phyloP scores from a whole-genome alignment of 1,140 invertebrate species.

The Argopecten irradians region DNA sequence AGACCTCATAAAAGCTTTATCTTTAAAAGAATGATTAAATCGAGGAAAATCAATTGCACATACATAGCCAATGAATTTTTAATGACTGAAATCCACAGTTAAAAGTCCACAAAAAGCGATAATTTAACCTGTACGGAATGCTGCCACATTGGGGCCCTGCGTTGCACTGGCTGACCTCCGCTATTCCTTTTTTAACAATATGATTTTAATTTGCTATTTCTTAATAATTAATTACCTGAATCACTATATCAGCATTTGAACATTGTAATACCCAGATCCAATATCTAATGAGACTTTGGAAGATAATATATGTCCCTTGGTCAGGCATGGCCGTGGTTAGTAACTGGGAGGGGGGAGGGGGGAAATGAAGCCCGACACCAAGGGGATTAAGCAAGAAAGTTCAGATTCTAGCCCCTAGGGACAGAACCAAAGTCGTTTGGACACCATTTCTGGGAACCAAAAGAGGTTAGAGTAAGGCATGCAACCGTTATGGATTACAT shows the following conservation, averaged over 20 bases:
- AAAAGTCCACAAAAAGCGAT: conserved; percentile 12
- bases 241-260: conserved; percentile 12
- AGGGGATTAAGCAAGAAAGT: not conserved
- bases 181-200: not conserved
- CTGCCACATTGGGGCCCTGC: not conserved
- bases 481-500: not conserved
- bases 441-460: not conserved
- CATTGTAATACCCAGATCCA: not conserved
- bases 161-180: not conserved
- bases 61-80: conserved; percentile 23
- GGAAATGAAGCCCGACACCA: not conserved
- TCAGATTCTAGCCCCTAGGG: not conserved
- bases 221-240: conserved; percentile 1
- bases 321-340: not conserved
- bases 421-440: not conserved
- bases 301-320: not conserved
- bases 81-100: conserved; percentile 11
- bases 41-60: conserved; percentile 9
- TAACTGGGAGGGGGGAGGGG: not conserved
- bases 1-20: conserved; percentile 17
- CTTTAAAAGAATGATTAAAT: conserved; percentile 23
- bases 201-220: conserved; percentile 19
- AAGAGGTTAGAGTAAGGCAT: not conserved
- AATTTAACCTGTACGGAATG: conserved; percentile 4
- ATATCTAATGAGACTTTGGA: not conserved